Evolutionary conservation across 2,797 vertebrate genomes (phyloP).

Genomic region (Labroides dimidiatus): DNA sequence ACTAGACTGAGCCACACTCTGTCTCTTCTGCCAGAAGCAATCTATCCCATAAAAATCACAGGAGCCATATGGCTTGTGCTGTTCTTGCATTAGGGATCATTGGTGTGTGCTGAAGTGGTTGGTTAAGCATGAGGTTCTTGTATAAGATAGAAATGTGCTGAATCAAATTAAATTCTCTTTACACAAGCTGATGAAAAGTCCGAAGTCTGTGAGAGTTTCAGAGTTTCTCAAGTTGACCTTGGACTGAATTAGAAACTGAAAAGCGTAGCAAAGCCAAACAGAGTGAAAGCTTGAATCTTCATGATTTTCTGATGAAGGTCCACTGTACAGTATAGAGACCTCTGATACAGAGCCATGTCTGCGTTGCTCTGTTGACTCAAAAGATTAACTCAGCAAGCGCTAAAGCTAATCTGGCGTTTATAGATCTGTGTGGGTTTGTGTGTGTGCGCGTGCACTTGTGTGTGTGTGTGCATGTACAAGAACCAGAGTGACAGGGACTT

Average conservation of each 20-base stretch:
- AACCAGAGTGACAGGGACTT: slow-evolving; percentile 48
- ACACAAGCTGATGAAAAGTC: not conserved
- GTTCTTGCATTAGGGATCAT: not conserved
- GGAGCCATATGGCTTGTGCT: slow-evolving; percentile 9
- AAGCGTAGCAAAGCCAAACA: slow-evolving; percentile 24
- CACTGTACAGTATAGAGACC: slow-evolving; percentile 34
- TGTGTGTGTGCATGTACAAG: no score
- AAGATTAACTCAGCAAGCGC: slow-evolving; percentile 76
- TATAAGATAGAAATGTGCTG: slow-evolving; percentile 1
- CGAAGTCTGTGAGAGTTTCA: slow-evolving; percentile 17
- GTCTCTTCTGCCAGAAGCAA: not conserved
- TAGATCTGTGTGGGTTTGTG: slow-evolving; percentile 60
- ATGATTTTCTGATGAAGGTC: slow-evolving; percentile 19
- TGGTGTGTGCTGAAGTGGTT: slow-evolving; percentile 6
- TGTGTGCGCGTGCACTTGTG: not conserved
- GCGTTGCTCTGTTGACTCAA: slow-evolving; percentile 76
- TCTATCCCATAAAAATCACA: slow-evolving; percentile 27
- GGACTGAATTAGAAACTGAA: slow-evolving; percentile 27
- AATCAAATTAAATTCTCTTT: slow-evolving; percentile 14
- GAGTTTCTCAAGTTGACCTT: slow-evolving; percentile 31
- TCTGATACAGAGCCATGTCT: slow-evolving; percentile 66
- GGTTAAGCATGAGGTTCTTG: not conserved
- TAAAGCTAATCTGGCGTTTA: slow-evolving; percentile 77
- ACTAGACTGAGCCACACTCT: slow-evolving; percentile 24
- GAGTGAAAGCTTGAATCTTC: slow-evolving; percentile 20